These are phyloP conservation scores for Sebastes hubbsi DNA, from an alignment of 2,797 vertebrate species.

Conservation along the genomic window DNA sequence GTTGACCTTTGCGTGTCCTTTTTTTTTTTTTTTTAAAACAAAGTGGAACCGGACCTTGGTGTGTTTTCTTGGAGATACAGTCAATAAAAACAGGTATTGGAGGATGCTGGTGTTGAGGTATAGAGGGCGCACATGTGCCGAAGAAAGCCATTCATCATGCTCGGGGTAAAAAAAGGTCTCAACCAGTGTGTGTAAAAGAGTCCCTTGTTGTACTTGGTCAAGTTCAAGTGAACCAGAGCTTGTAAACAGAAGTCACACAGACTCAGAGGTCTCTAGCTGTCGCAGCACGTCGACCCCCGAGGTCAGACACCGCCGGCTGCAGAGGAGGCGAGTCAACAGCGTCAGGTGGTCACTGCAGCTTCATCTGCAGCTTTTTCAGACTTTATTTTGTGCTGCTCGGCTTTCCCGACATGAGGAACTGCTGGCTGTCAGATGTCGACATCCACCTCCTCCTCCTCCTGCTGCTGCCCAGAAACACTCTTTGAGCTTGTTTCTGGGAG, in stretches of 20 bases:
- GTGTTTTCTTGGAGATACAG: not conserved
- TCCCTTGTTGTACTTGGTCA: slow-evolving; percentile 26
- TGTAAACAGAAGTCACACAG: slow-evolving; percentile 34
- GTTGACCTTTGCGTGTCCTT: slow-evolving; percentile 48
- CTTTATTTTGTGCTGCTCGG: not conserved
- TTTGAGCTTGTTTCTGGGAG: not conserved
- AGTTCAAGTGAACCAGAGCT: slow-evolving; percentile 24
- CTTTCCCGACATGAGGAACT: slow-evolving; percentile 9
- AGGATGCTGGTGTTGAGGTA: slow-evolving; percentile 4
- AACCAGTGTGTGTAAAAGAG: not conserved
- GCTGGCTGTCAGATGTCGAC: slow-evolving; percentile 18
- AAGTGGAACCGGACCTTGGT: slow-evolving; percentile 38
- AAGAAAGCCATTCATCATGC: slow-evolving; percentile 51
- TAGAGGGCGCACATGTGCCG: not conserved
- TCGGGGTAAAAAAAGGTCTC: not conserved
- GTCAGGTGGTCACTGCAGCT: slow-evolving; percentile 10
- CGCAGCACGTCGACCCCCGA: slow-evolving; percentile 9
- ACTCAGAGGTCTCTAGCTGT: slow-evolving; percentile 10
- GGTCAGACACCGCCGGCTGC: slow-evolving; percentile 38
- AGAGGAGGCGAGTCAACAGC: slow-evolving; percentile 21
- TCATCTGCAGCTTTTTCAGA: slow-evolving; percentile 8
- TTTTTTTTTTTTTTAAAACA: slow-evolving; percentile 6
- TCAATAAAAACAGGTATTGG: not conserved
- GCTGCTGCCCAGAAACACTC: not conserved
- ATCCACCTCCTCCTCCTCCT: not conserved